These are phyloP conservation scores for Selenia dentaria DNA, from an alignment of 2,888 invertebrate genomes.

Conservation along the genomic window DNA sequence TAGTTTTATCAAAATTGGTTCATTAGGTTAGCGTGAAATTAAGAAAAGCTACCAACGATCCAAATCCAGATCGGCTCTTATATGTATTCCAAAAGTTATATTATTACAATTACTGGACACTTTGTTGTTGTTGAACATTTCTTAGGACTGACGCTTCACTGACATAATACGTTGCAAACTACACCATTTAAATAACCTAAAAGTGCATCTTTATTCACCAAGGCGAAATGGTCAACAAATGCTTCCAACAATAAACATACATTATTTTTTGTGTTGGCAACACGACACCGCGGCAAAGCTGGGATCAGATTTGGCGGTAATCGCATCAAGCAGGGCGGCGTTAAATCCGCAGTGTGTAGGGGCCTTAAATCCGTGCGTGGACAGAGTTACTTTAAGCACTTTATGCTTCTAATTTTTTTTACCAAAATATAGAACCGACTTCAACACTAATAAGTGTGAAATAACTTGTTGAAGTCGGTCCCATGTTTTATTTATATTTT, in stretches of 20 bases:
- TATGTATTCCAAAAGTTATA: too few relatives aligned
- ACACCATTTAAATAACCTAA: slow-evolving; percentile 10
- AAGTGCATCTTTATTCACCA: slow-evolving; percentile 14
- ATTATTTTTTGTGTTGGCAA: slow-evolving; percentile 36
- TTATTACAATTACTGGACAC: too few relatives aligned
- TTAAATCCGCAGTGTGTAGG: slow-evolving; percentile 39
- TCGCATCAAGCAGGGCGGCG: slow-evolving; percentile 35
- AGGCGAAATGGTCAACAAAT: slow-evolving; percentile 30
- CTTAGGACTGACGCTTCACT: not conserved
- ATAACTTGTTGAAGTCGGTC: too few relatives aligned
- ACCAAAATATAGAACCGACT: too few relatives aligned
- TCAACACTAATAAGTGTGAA: too few relatives aligned
- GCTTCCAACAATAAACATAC: slow-evolving; percentile 34
- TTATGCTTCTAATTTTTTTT: too few relatives aligned
- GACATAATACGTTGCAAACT: not conserved
- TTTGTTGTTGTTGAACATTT: not conserved
- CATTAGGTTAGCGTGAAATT: too few relatives aligned
- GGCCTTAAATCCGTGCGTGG: slow-evolving; percentile 23
- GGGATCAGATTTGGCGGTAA: slow-evolving; percentile 38
- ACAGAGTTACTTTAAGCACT: not conserved
- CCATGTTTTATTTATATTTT: too few relatives aligned
- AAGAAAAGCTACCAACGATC: too few relatives aligned
- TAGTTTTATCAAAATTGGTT: too few relatives aligned
- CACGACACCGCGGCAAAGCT: slow-evolving; percentile 32
- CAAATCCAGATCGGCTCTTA: too few relatives aligned